phyloP scores from a whole-genome alignment of 92 coral and sea anemone genomes.

The Plumapathes pennacea region DNA sequence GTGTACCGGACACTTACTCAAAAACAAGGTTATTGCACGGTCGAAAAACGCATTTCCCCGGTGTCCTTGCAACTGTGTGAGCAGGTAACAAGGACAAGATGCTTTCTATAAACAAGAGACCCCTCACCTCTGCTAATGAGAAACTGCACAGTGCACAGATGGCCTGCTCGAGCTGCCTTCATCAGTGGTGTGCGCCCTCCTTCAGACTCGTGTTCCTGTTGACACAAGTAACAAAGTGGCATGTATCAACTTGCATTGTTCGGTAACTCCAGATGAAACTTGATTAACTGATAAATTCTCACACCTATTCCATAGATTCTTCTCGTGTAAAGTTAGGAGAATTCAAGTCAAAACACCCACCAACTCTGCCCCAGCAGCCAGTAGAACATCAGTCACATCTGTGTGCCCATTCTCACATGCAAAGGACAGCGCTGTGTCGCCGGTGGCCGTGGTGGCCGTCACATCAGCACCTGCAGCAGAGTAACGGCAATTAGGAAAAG shows the following conservation, averaged over 20 bases:
- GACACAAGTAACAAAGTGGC: not conserved
- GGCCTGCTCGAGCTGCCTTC: conserved; percentile 99
- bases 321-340: not conserved
- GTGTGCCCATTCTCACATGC: conserved; percentile 99
- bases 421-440: conserved; percentile 96
- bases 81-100: too few relatives aligned
- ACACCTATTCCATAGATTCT: not conserved
- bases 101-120: too few relatives aligned
- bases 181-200: conserved; percentile 98
- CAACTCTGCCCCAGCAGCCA: conserved; percentile 88
- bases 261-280: not conserved
- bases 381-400: conserved; percentile 95
- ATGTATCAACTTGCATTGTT: too few relatives aligned
- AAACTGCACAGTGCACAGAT: conserved; percentile 95
- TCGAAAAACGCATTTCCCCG: too few relatives aligned
- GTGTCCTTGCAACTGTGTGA: too few relatives aligned
- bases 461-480: conserved; percentile 74
- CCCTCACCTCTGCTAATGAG: conserved; percentile 92
- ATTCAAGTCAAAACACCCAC: conserved; percentile 29
- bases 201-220: conserved; percentile 96
- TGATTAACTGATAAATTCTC: not conserved
- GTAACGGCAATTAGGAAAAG: not conserved
- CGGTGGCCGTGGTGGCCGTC: conserved; percentile 95
- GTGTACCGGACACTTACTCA: too few relatives aligned
- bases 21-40: too few relatives aligned